Evolutionary conservation across 2,113 vertebrate species (phyloP).

Genomic region (Neolamprologus brichardi): DNA sequence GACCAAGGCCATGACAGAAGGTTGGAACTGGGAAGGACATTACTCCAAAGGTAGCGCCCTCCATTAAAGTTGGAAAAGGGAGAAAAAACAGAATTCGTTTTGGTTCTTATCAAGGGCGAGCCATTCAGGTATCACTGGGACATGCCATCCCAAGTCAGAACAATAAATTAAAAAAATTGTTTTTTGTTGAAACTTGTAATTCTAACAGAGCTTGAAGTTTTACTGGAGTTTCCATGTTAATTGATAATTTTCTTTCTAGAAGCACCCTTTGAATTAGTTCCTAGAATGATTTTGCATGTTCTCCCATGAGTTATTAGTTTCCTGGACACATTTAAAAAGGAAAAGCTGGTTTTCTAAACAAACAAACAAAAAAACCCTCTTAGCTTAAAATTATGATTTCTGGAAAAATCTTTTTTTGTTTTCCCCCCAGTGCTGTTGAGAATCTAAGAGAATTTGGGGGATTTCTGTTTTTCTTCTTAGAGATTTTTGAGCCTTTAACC

Average conservation of each 20-base stretch:
- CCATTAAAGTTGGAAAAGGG: neutral
- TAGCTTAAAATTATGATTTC: neutral
- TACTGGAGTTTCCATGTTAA: neutral
- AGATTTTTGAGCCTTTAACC: neutral
- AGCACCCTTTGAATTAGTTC: neutral
- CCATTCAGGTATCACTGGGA: neutral
- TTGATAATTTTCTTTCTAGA: neutral
- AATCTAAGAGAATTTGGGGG: neutral
- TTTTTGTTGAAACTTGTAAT: neutral
- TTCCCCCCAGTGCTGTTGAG: neutral
- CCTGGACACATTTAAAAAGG: neutral
- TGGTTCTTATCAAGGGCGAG: neutral
- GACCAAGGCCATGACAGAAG: neutral
- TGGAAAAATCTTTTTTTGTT: neutral
- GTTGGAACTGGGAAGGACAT: neutral
- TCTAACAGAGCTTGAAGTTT: neutral
- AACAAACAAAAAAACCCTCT: neutral
- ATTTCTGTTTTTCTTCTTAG: neutral
- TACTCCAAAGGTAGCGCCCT: neutral
- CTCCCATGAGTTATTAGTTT: neutral
- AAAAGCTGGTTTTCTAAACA: neutral
- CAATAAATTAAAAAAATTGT: accelerated
- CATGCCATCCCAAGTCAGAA: neutral
- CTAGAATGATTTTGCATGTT: neutral
- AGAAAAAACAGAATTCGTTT: neutral